A percentile compares a stretch with the other conserved stretches of the same genome.
phyloP scores from a whole-genome alignment of 2,113 vertebrate species.

The Petaurus breviceps region DNA sequence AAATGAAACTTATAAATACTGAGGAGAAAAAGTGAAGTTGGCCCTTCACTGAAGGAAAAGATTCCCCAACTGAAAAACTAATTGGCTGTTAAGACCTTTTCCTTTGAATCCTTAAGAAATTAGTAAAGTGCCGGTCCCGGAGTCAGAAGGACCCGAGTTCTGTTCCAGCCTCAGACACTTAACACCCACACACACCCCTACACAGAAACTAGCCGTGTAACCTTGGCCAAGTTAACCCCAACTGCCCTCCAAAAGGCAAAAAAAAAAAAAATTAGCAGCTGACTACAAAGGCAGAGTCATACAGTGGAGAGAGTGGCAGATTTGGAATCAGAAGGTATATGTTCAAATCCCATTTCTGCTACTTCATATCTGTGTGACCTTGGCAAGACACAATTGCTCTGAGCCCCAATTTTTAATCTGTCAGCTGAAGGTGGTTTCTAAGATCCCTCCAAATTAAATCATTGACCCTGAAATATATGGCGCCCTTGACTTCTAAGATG shows the following conservation, averaged over 20 bases:
- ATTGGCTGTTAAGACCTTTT: no score
- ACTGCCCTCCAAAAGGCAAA: no score
- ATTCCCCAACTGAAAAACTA: neutral
- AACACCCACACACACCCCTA: no score
- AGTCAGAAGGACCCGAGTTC: no score
- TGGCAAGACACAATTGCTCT: neutral
- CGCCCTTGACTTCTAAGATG: neutral
- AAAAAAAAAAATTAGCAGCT: no score
- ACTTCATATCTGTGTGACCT: neutral
- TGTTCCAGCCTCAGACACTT: no score
- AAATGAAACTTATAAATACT: neutral
- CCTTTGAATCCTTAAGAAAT: neutral
- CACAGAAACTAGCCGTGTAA: no score
- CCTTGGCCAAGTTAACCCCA: no score
- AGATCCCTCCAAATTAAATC: neutral
- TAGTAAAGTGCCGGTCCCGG: no score
- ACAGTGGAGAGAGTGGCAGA: neutral
- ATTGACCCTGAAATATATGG: neutral
- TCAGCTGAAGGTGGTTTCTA: neutral
- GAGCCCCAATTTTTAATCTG: neutral
- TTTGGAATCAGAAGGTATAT: neutral
- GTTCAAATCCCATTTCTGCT: neutral
- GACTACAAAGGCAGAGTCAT: neutral
- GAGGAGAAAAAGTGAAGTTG: neutral
- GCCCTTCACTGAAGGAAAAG: neutral